Percentiles rank a stretch among this genome's conserved stretches.
Conservation (phyloP, 2,888 invertebrate genomes). For the Sminthurides aquaticus region DNA sequence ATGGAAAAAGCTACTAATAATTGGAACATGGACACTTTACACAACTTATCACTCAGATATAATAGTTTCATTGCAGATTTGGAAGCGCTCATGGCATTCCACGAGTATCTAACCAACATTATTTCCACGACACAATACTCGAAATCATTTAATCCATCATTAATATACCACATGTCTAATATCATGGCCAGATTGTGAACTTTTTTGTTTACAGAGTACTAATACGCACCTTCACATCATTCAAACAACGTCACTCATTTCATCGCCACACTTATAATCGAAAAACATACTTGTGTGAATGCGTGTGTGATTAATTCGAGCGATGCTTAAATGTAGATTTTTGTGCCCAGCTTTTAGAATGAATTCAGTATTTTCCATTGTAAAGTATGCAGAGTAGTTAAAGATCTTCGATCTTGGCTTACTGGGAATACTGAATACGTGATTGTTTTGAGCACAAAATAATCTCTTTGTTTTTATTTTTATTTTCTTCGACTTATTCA, state of each 20-base stretch:
- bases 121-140: too few relatives aligned
- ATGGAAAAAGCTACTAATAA: too few relatives aligned
- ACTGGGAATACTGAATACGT: background rate
- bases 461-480: too few relatives aligned
- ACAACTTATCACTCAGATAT: too few relatives aligned
- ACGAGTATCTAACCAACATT: too few relatives aligned
- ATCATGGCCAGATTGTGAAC: background rate
- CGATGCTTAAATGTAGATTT: background rate
- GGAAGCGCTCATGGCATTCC: too few relatives aligned
- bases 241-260: constrained; percentile 18
- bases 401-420: background rate
- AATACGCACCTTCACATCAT: constrained; percentile 18
- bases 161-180: too few relatives aligned
- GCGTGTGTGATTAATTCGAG: background rate
- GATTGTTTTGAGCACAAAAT: background rate
- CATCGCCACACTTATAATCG: background rate
- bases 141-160: too few relatives aligned
- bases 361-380: background rate
- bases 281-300: background rate
- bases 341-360: background rate
- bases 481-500: constrained; percentile 27
- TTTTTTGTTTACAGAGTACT: constrained; percentile 23
- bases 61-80: too few relatives aligned
- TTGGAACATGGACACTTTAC: too few relatives aligned
- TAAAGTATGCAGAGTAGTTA: background rate